Evolutionary conservation across 1,140 invertebrate species (phyloP), one percentile per base, ranked within the genome.

Genomic region (Capitella teleta): DNA sequence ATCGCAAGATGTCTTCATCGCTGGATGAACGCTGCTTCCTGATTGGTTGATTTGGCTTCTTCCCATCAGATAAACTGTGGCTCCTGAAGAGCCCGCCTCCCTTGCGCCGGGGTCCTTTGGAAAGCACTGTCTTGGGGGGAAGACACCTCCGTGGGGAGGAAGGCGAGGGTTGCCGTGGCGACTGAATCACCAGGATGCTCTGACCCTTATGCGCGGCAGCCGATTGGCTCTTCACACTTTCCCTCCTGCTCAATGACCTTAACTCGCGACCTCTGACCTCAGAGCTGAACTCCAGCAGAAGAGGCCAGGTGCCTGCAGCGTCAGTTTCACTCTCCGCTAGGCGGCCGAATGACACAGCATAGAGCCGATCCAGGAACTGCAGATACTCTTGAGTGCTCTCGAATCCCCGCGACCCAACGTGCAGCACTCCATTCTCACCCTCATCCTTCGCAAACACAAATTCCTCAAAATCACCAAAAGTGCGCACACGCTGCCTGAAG

Each of bases 361-460:
- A 59, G 49, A 69, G 64, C n/a, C 57, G 64, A 41, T 68, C 68
- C 40, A 71, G 51, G 52, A 71, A 71, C 16, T 68, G 60, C 36
- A 68, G 28, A 49, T 57, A 71, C 36, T 58, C 62, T n/a, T 55
- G 28, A 46, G 60, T 61, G 6, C 61, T 64, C 36, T 71, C 68
- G 58, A 64, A 66, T 6, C 63, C 61, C 38, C 64, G 47, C n/a
- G 66, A 66, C 19, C 68, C 68, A 48, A 68, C 57, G 24, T 52
- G 50, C 19, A 61, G 52, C 23, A 53, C 49, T 34, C 30, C 38
- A 6, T 52, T 53, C 19, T 47, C 36, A 58, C 38, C n/a, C 30
- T 28, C 30, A 32, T 28, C 26, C 47, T 19, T 59, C 25, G 46
- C 46, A 61, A 66, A 53, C 8, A 70, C 61, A 59, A 62, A 65